Conservation (phyloP, 1,140 invertebrate species). For the Orchesella cincta region DNA sequence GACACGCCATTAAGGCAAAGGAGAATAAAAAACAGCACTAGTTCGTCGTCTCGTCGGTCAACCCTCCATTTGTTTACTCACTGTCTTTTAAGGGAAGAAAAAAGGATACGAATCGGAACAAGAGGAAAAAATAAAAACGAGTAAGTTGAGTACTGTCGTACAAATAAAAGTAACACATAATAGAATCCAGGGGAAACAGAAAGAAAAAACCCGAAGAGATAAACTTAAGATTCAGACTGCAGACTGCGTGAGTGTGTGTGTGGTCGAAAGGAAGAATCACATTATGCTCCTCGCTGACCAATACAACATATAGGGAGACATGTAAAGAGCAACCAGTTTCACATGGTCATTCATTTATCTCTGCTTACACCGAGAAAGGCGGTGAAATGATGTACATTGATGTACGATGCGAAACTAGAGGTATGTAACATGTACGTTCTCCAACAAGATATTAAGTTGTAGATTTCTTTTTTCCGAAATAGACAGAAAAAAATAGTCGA, state of each 20-base stretch:
- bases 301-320: too few relatives aligned
- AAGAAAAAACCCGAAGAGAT: not conserved
- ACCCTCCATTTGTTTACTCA: not conserved
- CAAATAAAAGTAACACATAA: slow-evolving; percentile 24
- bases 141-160: not conserved
- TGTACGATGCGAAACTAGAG: too few relatives aligned
- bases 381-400: not conserved
- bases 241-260: not conserved
- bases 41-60: not conserved
- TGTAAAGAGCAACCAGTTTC: slow-evolving; percentile 17
- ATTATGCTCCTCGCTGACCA: too few relatives aligned
- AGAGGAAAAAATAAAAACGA: not conserved
- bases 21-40: not conserved
- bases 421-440: too few relatives aligned
- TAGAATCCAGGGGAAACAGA: not conserved
- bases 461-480: too few relatives aligned
- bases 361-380: not conserved
- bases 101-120: not conserved
- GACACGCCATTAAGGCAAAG: slow-evolving; percentile 1
- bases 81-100: not conserved
- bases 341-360: slow-evolving; percentile 23
- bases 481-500: too few relatives aligned
- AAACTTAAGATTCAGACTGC: not conserved
- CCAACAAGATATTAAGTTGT: too few relatives aligned
- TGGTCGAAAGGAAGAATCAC: not conserved